Evolutionary conservation across 2,797 vertebrate species (phyloP).

Genomic region (Anolis apletophallus): DNA sequence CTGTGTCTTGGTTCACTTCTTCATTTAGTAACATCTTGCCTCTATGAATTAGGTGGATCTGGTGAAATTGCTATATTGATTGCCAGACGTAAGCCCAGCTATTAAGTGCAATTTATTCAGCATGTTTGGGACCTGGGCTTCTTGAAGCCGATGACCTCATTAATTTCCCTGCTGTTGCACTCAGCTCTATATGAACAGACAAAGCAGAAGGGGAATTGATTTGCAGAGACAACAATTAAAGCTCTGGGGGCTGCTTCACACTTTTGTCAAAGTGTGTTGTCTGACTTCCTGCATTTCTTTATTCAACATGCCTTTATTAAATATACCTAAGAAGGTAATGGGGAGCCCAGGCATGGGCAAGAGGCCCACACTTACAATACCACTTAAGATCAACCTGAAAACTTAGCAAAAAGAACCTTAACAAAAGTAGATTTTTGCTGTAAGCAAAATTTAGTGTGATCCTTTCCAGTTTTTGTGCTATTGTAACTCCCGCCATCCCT

Average conservation of each 20-base stretch:
- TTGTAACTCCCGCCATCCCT: neutral
- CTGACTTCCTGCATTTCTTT: neutral
- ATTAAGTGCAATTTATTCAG: constrained; percentile 49
- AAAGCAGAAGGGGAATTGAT: constrained; percentile 35
- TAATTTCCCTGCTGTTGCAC: constrained; percentile 43
- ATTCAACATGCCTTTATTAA: constrained; percentile 17
- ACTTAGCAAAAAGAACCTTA: neutral
- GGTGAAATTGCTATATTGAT: constrained; percentile 43
- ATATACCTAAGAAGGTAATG: constrained; percentile 24
- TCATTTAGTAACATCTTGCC: constrained; percentile 11
- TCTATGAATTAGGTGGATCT: constrained; percentile 21
- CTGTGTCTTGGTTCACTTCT: neutral
- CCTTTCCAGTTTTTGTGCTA: neutral
- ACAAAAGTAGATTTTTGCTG: neutral
- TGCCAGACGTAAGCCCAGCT: constrained; percentile 12
- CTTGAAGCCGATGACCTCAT: constrained; percentile 39
- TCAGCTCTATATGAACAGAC: neutral
- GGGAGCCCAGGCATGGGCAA: neutral
- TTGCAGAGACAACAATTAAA: constrained; percentile 22
- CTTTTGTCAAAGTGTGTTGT: constrained; percentile 25
- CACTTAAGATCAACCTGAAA: constrained; percentile 2
- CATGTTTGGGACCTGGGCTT: constrained; percentile 36
- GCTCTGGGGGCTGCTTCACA: neutral
- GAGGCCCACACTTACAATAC: neutral
- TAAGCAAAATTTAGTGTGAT: neutral